Evolutionary conservation across 2,888 invertebrate genomes (phyloP).

Genomic region (Phrixothrix hirtus): DNA sequence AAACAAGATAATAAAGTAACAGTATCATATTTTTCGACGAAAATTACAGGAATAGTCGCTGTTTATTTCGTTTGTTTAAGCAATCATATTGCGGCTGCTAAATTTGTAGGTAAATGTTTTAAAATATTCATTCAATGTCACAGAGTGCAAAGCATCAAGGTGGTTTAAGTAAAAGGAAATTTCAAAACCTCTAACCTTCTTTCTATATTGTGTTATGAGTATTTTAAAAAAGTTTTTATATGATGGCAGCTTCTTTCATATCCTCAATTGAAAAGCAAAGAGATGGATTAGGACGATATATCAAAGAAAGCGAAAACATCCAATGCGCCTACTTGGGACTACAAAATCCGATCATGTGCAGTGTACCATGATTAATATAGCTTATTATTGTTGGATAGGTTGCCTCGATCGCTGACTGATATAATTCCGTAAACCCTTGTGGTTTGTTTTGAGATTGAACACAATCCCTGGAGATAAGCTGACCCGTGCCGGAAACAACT

Average conservation of each 20-base stretch:
- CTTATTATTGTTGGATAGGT: constrained; percentile 29
- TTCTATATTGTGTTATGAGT: no score
- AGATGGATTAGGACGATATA: constrained; percentile 12
- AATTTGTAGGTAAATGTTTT: no score
- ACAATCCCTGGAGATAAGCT: constrained; percentile 30
- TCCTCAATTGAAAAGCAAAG: constrained; percentile 14
- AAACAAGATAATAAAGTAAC: no score
- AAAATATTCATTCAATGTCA: no score
- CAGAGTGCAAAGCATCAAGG: no score
- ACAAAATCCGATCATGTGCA: constrained; percentile 36
- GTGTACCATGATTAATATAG: constrained; percentile 35
- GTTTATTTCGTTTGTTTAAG: no score
- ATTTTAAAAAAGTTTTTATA: no score
- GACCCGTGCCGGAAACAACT: constrained; percentile 27
- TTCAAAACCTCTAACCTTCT: no score
- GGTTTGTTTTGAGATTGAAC: constrained; percentile 42
- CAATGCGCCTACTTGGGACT: constrained; percentile 9
- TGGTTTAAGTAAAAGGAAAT: no score
- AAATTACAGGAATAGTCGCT: no score
- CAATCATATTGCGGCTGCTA: no score
- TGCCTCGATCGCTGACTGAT: constrained; percentile 36
- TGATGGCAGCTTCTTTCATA: background rate
- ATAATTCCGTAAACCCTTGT: constrained; percentile 39
- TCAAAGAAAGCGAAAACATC: constrained; percentile 14
- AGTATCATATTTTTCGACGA: no score